phyloP scores from a whole-genome alignment of 2,888 invertebrate genomes.

The Hipparchia sbordonii region DNA sequence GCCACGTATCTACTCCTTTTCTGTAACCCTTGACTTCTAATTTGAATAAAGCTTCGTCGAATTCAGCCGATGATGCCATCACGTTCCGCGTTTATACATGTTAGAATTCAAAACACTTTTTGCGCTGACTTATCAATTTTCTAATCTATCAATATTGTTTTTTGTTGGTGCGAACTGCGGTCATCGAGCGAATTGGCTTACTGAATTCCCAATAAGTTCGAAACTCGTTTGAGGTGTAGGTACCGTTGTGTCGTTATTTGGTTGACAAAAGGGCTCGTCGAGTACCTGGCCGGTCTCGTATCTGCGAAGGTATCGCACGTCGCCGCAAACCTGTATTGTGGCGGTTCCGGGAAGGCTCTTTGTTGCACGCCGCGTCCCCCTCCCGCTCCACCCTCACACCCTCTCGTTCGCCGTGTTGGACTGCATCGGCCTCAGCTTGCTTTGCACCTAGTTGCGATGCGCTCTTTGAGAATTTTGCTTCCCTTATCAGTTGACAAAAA shows the following conservation, averaged over 20 bases:
- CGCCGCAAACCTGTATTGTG: slow-evolving; percentile 80
- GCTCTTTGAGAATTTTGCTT: slow-evolving; percentile 47
- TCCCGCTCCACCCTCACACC: slow-evolving; percentile 51
- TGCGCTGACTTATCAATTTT: slow-evolving; percentile 31
- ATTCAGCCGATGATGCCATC: slow-evolving; percentile 26
- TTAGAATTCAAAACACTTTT: slow-evolving; percentile 32
- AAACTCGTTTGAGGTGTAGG: slow-evolving; percentile 48
- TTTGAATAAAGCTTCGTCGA: slow-evolving; percentile 25
- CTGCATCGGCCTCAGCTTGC: slow-evolving; percentile 36
- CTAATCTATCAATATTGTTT: slow-evolving; percentile 30
- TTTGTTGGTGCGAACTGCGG: slow-evolving; percentile 8
- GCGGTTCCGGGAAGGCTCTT: slow-evolving; percentile 80
- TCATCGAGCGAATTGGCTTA: slow-evolving; percentile 29
- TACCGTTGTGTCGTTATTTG: slow-evolving; percentile 62
- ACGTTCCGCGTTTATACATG: slow-evolving; percentile 25
- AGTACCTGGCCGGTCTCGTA: slow-evolving; percentile 70
- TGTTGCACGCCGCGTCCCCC: slow-evolving; percentile 66
- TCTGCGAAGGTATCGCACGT: slow-evolving; percentile 82
- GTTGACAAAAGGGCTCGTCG: slow-evolving; percentile 66
- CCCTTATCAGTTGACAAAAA: slow-evolving; percentile 40
- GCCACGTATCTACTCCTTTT: slow-evolving; percentile 1
- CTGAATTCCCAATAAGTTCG: slow-evolving; percentile 38
- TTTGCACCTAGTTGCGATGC: slow-evolving; percentile 41
- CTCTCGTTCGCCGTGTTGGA: slow-evolving; percentile 36
- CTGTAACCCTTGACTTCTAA: slow-evolving; percentile 20